These are phyloP conservation scores for Cephus pygmeus DNA, from an alignment of 2,888 invertebrate genomes.

Conservation along the genomic window DNA sequence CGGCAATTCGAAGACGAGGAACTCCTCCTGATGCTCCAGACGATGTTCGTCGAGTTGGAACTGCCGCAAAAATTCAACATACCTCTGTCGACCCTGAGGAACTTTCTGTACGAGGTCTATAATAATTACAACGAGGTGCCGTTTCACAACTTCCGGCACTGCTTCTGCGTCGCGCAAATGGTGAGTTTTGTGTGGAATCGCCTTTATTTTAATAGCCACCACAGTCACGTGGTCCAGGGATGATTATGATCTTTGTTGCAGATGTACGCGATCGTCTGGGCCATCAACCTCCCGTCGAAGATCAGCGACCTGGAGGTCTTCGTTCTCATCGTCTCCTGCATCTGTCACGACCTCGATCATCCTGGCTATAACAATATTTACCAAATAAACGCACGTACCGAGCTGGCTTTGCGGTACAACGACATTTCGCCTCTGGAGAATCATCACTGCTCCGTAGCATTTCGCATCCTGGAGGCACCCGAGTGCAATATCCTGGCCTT, in stretches of 20 bases:
- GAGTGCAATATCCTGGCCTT: slow-evolving; percentile 84
- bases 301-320: slow-evolving; percentile 82
- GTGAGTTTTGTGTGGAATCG: slow-evolving; percentile 67
- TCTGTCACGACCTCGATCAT: slow-evolving; percentile 85
- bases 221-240: not conserved
- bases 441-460: slow-evolving; percentile 87
- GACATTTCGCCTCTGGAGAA: slow-evolving; percentile 88
- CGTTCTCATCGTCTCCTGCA: slow-evolving; percentile 80
- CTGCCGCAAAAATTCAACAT: slow-evolving; percentile 81
- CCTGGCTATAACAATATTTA: slow-evolving; percentile 84
- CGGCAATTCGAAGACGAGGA: slow-evolving; percentile 87
- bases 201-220: not conserved
- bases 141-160: slow-evolving; percentile 88
- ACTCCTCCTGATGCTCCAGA: slow-evolving; percentile 80
- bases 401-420: slow-evolving; percentile 84
- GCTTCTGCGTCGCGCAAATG: slow-evolving; percentile 90
- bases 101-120: slow-evolving; percentile 81
- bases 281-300: slow-evolving; percentile 76
- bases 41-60: slow-evolving; percentile 84
- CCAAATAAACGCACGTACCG: slow-evolving; percentile 86
- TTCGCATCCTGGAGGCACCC: slow-evolving; percentile 81
- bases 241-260: slow-evolving; percentile 56
- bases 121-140: slow-evolving; percentile 88
- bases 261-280: slow-evolving; percentile 86
- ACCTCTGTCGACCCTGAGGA: slow-evolving; percentile 75